phyloP scores from a whole-genome alignment of 1,140 invertebrate genomes.

The Aradophagus sp. region DNA sequence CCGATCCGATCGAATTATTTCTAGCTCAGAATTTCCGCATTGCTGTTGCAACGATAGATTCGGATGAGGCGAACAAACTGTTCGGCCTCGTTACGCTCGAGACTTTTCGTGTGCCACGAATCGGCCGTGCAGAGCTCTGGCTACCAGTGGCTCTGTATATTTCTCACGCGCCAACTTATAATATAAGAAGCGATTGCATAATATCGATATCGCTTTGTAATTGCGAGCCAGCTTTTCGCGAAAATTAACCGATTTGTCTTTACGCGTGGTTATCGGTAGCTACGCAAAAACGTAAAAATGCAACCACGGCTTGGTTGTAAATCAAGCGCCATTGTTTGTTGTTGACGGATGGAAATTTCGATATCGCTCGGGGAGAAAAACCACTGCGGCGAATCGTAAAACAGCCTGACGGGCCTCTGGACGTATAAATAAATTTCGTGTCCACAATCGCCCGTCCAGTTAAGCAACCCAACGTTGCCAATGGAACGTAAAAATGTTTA shows the following conservation, averaged over 20 bases:
- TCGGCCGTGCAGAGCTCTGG: constrained; percentile 30
- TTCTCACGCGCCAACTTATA: constrained; percentile 45
- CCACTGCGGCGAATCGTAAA: constrained; percentile 1
- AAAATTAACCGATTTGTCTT: constrained; percentile 46
- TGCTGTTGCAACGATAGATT: constrained; percentile 1
- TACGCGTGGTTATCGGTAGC: constrained; percentile 27
- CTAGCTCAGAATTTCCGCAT: constrained; percentile 22
- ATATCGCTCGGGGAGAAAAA: constrained; percentile 25
- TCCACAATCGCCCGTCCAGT: too few species aligned
- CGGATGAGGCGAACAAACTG: too few species aligned
- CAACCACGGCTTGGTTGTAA: constrained; percentile 2
- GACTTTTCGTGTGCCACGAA: constrained; percentile 44
- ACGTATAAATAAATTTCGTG: too few species aligned
- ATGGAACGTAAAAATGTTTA: too few species aligned
- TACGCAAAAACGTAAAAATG: constrained; percentile 6
- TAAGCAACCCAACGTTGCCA: too few species aligned
- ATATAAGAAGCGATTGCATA: constrained; percentile 24
- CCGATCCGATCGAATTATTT: too few species aligned
- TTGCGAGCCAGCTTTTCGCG: constrained; percentile 23
- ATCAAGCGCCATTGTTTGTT: constrained; percentile 13
- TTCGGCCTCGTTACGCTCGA: constrained; percentile 20
- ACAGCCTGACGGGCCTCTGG: not conserved
- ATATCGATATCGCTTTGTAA: constrained; percentile 34
- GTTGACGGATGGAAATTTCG: constrained; percentile 16
- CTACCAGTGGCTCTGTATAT: constrained; percentile 39